Evolutionary conservation across 1,140 invertebrate species (phyloP), one percentile per base, ranked within the genome.

Genomic region (Drosophila nebulosa): DNA sequence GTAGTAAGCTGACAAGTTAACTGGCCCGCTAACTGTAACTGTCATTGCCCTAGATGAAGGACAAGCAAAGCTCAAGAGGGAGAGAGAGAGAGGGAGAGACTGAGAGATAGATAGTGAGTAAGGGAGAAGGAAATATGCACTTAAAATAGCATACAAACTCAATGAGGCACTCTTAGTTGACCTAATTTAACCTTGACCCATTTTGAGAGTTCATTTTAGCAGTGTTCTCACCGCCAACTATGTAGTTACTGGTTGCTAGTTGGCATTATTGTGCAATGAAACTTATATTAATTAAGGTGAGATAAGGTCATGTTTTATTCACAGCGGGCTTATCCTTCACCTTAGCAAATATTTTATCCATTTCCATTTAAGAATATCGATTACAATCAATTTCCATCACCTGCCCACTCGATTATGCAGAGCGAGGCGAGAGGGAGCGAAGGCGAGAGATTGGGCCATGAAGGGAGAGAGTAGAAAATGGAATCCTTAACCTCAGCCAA

Each of bases 101-200:
- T 24, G 9, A 9, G 52, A 26, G n/a, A 7, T 1, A 7, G 18
- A 55, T 53, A 6, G 35, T 1, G 36, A 53, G n/a, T 7, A 59
- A 64, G 59, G 55, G 71, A 51, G 74, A 74, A 32, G 67, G 71
- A 74, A 61, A 52, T 63, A 74, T 51, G 60, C 71, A 77, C 81
- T 86, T 64, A 68, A 63, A 74, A 85, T 77, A 80, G 73, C 65
- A 74, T 77, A 80, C 77, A 79, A 46, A 80, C 81, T 79, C 69
- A 79, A 80, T 83, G 71, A 69, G 74, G 69, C 69, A 60, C 74
- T 68, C 46, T 59, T 70, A 77, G 81, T 85, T 85, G 80, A 85
- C 80, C 81, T 84, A 81, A 85, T 77, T 85, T 52, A 79, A 85
- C 81, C 81, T 85, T 85, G 81, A 85, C 80, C 80, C 65, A 78